These are phyloP conservation scores for Sialis fuliginosa DNA, from an alignment of 2,888 invertebrate genomes.

Conservation along the genomic window DNA sequence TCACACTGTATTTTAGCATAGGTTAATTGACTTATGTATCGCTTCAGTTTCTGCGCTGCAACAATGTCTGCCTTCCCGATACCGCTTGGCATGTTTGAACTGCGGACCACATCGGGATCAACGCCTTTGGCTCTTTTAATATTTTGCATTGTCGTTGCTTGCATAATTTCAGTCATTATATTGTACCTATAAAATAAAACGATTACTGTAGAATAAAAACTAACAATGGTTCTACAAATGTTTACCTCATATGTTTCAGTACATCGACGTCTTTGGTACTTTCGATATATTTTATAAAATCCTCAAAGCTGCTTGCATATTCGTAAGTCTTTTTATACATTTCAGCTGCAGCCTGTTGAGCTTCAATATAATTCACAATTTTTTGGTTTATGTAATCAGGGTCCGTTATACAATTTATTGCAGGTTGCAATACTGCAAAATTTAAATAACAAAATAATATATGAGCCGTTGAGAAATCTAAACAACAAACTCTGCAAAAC, in stretches of 20 bases:
- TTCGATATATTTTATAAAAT: constrained; percentile 70
- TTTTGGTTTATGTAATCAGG: constrained; percentile 85
- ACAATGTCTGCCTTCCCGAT: constrained; percentile 58
- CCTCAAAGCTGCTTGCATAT: constrained; percentile 78
- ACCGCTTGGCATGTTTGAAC: constrained; percentile 30
- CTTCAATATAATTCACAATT: constrained; percentile 65
- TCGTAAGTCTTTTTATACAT: constrained; percentile 70
- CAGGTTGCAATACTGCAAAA: constrained; percentile 57
- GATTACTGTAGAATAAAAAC: constrained; percentile 1
- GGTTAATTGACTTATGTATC: constrained; percentile 67
- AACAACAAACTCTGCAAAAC: too few relatives aligned
- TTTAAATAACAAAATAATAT: constrained; percentile 5
- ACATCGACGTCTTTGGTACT: constrained; percentile 66
- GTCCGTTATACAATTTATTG: constrained; percentile 69
- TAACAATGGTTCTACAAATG: background rate
- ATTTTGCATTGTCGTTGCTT: constrained; percentile 81
- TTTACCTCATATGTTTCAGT: constrained; percentile 60
- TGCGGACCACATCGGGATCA: constrained; percentile 39
- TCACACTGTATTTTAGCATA: constrained; percentile 71
- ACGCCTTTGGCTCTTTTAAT: constrained; percentile 71
- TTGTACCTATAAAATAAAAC: constrained; percentile 41
- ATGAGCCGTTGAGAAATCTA: background rate
- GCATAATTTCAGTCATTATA: constrained; percentile 84
- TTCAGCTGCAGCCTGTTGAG: constrained; percentile 58
- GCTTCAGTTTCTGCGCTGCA: constrained; percentile 64